phyloP scores from a whole-genome alignment of 2,888 invertebrate species.

The Drosophila subquinaria region DNA sequence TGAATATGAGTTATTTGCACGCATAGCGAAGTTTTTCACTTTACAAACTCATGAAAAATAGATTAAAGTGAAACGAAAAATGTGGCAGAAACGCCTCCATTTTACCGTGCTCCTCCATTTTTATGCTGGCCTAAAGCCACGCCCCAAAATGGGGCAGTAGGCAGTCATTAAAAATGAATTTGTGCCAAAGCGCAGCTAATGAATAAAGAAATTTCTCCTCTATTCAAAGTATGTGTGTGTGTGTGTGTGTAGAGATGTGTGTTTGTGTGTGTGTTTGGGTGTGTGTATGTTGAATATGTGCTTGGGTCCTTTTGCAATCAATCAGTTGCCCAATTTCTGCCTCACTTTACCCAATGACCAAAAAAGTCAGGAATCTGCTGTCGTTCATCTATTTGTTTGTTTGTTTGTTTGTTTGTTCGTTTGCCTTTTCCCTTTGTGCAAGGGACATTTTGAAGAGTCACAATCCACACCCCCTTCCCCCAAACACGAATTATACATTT shows the following conservation, averaged over 20 bases:
- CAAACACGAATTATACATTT: slow-evolving; percentile 65
- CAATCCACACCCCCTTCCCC: background rate
- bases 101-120: slow-evolving; percentile 2
- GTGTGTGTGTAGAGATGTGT: background rate
- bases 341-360: slow-evolving; percentile 48
- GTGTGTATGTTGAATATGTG: slow-evolving; percentile 26
- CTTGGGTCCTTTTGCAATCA: slow-evolving; percentile 58
- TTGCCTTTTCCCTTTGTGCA: slow-evolving; percentile 54
- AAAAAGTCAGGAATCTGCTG: slow-evolving; percentile 29
- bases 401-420: slow-evolving; percentile 36
- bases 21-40: slow-evolving; percentile 72
- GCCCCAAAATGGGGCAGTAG: slow-evolving; percentile 5
- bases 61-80: slow-evolving; percentile 66
- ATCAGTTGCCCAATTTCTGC: slow-evolving; percentile 64
- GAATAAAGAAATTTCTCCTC: slow-evolving; percentile 67
- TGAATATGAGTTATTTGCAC: slow-evolving; percentile 77
- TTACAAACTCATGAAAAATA: slow-evolving; percentile 78
- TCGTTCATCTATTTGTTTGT: slow-evolving; percentile 29
- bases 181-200: slow-evolving; percentile 74
- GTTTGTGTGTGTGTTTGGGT: slow-evolving; percentile 15
- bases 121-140: slow-evolving; percentile 11
- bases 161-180: slow-evolving; percentile 77
- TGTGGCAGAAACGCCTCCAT: slow-evolving; percentile 22
- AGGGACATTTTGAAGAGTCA: slow-evolving; percentile 40
- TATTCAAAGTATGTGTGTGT: slow-evolving; percentile 17